Percentiles rank a stretch among this genome's conserved stretches.
Conservation (phyloP, 2,888 invertebrate species). For the Nemotelus nigrinus region DNA sequence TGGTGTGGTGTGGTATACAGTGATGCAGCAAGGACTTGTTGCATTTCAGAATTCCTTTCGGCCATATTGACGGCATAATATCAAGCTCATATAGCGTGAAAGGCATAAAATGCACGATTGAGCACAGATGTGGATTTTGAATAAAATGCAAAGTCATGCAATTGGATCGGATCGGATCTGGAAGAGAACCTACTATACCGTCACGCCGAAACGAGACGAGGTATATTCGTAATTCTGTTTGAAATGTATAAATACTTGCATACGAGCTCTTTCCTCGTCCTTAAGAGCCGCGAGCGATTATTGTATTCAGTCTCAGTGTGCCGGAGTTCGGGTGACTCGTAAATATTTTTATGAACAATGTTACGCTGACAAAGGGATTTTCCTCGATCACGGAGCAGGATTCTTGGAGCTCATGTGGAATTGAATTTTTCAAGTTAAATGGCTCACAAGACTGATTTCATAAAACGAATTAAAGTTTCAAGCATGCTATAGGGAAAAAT, state of each 20-base stretch:
- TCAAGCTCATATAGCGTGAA: background rate
- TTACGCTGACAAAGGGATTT: no score
- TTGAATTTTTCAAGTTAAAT: no score
- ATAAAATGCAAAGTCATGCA: slow-evolving; percentile 13
- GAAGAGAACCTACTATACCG: no score
- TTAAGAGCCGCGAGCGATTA: background rate
- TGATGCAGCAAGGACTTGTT: background rate
- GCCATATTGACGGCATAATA: slow-evolving; percentile 3
- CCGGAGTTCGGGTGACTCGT: background rate
- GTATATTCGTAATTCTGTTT: slow-evolving; percentile 3
- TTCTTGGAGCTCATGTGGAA: no score
- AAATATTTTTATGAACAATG: background rate
- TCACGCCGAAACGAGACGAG: background rate
- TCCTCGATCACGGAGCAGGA: no score
- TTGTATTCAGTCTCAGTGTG: background rate
- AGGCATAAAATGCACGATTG: slow-evolving; percentile 24
- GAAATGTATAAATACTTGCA: background rate
- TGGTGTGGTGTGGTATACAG: no score
- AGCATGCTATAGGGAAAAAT: no score
- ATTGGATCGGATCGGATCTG: background rate
- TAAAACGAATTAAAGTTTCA: no score
- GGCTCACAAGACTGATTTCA: no score
- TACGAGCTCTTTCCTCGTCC: no score
- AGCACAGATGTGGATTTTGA: slow-evolving; percentile 21
- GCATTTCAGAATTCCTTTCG: background rate